Evolutionary conservation across 2,113 vertebrate genomes (phyloP).

Genomic region (Mastomys natalensis): DNA sequence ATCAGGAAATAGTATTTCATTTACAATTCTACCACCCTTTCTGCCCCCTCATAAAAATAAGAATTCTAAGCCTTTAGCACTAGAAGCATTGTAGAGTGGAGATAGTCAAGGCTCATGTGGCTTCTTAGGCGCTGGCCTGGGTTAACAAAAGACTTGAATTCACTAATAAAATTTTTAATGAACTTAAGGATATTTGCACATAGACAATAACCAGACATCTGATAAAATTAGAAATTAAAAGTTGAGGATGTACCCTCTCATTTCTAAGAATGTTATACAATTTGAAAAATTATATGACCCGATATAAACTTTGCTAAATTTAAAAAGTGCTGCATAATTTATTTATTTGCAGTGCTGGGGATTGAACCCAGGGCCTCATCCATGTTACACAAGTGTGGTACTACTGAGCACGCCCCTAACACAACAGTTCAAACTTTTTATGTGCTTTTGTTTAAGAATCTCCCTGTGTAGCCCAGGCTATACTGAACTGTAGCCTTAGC

Average conservation of each 20-base stretch:
- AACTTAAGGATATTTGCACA: conserved; percentile 44
- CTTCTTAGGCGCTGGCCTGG: neutral
- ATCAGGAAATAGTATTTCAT: neutral
- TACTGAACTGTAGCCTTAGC: neutral
- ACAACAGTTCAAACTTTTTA: neutral
- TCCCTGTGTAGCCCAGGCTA: neutral
- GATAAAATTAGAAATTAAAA: conserved; percentile 39
- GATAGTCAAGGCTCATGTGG: neutral
- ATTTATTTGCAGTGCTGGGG: neutral
- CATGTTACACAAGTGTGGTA: neutral
- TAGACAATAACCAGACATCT: neutral
- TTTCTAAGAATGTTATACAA: conserved; percentile 46
- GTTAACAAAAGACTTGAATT: conserved; percentile 3
- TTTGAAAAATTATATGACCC: conserved; percentile 29
- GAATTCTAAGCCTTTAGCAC: neutral
- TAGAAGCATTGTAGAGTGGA: conserved; percentile 2
- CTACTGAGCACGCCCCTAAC: neutral
- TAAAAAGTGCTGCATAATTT: neutral
- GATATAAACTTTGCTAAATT: conserved; percentile 2
- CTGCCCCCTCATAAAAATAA: neutral
- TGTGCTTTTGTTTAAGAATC: neutral
- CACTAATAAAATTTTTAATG: neutral
- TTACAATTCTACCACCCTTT: neutral
- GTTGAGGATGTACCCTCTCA: neutral
- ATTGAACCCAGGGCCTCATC: neutral